A percentile compares a stretch with the other conserved stretches of the same genome.
Evolutionary conservation across 1,140 invertebrate genomes (phyloP).

Genomic region (Pseudomyrmex sp.): DNA sequence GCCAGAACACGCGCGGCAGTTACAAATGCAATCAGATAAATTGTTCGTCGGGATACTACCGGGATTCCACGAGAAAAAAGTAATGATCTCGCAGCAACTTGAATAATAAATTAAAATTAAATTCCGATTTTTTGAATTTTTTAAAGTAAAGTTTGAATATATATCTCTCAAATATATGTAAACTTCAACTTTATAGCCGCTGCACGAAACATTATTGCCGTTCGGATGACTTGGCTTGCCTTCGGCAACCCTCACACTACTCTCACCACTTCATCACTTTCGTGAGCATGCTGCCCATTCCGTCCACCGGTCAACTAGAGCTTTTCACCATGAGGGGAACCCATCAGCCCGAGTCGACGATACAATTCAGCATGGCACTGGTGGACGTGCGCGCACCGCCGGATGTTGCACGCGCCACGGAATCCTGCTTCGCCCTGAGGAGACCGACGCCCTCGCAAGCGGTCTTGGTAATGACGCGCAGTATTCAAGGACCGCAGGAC

Average conservation of each 20-base stretch:
- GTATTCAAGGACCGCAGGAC: conserved; percentile 94
- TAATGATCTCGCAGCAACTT: conserved; percentile 77
- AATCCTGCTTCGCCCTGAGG: conserved; percentile 88
- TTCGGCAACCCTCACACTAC: conserved; percentile 91
- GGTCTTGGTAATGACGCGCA: conserved; percentile 89
- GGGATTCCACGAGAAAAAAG: conserved; percentile 91
- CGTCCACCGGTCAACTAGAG: conserved; percentile 88
- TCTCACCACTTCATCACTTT: conserved; percentile 97
- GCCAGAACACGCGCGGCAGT: conserved; percentile 95
- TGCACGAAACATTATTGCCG: conserved; percentile 92
- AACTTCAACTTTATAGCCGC: conserved; percentile 87
- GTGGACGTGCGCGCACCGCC: conserved; percentile 87
- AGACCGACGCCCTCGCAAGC: conserved; percentile 88
- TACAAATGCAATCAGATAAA: conserved; percentile 94
- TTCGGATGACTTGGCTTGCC: conserved; percentile 89
- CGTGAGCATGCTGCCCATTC: conserved; percentile 92
- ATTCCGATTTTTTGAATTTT: too few relatives aligned
- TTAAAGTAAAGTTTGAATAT: too few relatives aligned
- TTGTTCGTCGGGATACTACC: conserved; percentile 93
- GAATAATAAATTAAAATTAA: too few relatives aligned
- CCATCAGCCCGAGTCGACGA: conserved; percentile 87
- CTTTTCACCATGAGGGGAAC: conserved; percentile 96
- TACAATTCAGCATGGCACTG: conserved; percentile 92
- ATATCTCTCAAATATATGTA: too few relatives aligned
- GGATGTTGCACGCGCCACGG: conserved; percentile 87